Percentiles rank a stretch among this genome's conserved stretches.
Conservation (phyloP, 2,888 invertebrate genomes). For the Cephus pulcher region DNA sequence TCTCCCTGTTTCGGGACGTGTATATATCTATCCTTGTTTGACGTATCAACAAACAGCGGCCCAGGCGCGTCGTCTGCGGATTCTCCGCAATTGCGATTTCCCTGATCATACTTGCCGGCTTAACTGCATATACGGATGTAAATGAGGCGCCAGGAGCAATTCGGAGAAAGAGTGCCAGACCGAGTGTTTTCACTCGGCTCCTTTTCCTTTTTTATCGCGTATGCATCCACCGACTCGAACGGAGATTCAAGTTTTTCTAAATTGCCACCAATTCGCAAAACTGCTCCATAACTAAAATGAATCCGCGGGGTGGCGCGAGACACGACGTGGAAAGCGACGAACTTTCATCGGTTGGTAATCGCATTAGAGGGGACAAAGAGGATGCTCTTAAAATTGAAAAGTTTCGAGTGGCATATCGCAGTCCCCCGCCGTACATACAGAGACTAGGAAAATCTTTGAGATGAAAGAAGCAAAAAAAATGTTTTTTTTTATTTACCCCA, state of each 20-base stretch:
- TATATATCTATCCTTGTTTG: too few relatives aligned
- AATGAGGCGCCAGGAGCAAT: constrained; percentile 31
- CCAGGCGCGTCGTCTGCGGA: neutral
- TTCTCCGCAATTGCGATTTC: constrained; percentile 27
- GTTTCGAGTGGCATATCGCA: neutral
- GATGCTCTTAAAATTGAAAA: neutral
- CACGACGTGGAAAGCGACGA: constrained; percentile 34
- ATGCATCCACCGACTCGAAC: constrained; percentile 4
- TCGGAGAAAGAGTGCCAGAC: constrained; percentile 23
- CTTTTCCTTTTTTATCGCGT: constrained; percentile 30
- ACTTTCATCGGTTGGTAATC: constrained; percentile 41
- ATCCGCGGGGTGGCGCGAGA: constrained; percentile 24
- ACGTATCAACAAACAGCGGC: neutral
- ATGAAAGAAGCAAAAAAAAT: too few relatives aligned
- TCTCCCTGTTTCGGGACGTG: neutral
- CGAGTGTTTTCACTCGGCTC: constrained; percentile 26
- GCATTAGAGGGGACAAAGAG: constrained; percentile 35
- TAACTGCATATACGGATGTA: constrained; percentile 18
- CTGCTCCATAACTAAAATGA: constrained; percentile 46
- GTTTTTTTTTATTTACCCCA: too few relatives aligned
- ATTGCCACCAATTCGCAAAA: constrained; percentile 43
- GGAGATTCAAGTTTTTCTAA: constrained; percentile 32
- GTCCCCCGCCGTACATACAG: neutral
- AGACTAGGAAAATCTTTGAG: neutral
- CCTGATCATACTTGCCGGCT: constrained; percentile 33